Percentiles rank a stretch among this genome's conserved stretches.
Conservation (phyloP, 2,797 vertebrate genomes). For the Stomatorhinus walkeri region DNA sequence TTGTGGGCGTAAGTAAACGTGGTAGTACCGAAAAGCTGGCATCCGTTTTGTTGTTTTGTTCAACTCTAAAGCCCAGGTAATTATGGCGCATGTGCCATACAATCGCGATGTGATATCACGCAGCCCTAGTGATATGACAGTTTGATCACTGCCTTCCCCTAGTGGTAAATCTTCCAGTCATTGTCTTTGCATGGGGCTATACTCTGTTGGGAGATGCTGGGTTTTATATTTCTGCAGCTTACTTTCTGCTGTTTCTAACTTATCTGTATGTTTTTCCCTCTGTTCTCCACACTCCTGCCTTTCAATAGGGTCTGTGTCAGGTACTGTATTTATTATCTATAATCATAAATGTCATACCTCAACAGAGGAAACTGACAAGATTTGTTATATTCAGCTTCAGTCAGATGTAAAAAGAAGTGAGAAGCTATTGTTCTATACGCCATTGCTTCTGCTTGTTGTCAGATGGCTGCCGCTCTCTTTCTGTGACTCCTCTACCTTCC, state of each 20-base stretch:
- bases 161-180: slow-evolving; percentile 16
- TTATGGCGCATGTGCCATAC: neutral
- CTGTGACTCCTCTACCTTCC: neutral
- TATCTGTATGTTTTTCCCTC: slow-evolving; percentile 39
- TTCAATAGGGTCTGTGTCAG: slow-evolving; percentile 80
- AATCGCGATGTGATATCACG: neutral
- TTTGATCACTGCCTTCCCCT: neutral
- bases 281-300: slow-evolving; percentile 45
- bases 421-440: neutral
- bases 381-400: neutral
- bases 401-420: neutral
- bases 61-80: no score
- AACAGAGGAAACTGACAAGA: neutral
- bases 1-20: no score
- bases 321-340: slow-evolving; percentile 53
- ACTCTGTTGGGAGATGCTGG: slow-evolving; percentile 27
- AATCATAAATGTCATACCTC: neutral
- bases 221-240: slow-evolving; percentile 31
- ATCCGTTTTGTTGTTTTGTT: no score
- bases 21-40: no score
- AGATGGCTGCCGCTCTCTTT: neutral
- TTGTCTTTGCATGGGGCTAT: slow-evolving; percentile 24
- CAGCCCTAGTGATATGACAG: neutral
- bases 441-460: neutral
- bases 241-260: slow-evolving; percentile 43